Conservation (phyloP, 2,113 vertebrate species). For the Hemiprocne comata region DNA sequence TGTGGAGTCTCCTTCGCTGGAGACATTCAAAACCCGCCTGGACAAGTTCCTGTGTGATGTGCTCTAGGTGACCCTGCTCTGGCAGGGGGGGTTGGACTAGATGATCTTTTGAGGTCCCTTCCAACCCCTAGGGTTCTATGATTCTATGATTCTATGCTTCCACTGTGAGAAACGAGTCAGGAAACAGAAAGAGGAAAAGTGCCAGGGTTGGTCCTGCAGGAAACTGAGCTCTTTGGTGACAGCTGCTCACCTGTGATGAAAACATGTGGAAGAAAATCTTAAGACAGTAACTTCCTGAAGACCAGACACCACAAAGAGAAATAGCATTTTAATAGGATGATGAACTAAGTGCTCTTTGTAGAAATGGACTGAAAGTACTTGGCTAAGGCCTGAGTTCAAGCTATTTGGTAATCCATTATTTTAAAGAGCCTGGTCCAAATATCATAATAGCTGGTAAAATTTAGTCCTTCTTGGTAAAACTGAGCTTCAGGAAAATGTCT, state of each 20-base stretch:
- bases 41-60: too few relatives aligned
- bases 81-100: too few relatives aligned
- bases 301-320: background rate
- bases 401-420: background rate
- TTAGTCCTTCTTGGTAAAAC: background rate
- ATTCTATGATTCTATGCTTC: too few relatives aligned
- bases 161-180: background rate
- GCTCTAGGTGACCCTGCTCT: too few relatives aligned
- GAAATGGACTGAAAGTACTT: background rate
- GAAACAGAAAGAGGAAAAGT: background rate
- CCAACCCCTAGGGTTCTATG: too few relatives aligned
- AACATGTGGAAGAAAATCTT: background rate
- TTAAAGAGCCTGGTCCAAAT: background rate
- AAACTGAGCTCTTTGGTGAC: background rate
- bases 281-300: background rate
- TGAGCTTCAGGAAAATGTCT: background rate
- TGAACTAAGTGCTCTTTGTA: background rate
- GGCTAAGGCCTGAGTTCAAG: background rate
- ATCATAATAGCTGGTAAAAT: background rate
- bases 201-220: background rate
- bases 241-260: background rate
- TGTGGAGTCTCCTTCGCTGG: too few relatives aligned
- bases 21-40: too few relatives aligned
- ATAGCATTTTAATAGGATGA: background rate
- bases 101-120: too few relatives aligned